Base-by-base conservation (phyloP, 1,140 invertebrate species). In the Eurosta solidaginis region DNA sequence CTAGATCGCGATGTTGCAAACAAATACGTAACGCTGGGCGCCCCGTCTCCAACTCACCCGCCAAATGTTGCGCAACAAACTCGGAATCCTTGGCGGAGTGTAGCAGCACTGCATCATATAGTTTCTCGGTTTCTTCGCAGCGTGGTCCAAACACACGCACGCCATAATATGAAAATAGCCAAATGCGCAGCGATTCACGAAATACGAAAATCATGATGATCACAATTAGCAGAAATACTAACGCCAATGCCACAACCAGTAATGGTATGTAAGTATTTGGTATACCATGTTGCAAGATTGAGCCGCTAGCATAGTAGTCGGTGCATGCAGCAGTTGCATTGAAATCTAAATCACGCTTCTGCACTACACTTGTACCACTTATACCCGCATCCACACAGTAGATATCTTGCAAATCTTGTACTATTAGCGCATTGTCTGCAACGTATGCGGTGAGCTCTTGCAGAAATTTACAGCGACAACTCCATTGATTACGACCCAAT, bases 71-170 rank as follows among this genome's bases (percentile, higher is more conserved):
- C 20, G 94, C 89, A 0, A 97, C 94, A 87, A 96, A 96, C 83
- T 96, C 93, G 82, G 96, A 94, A 88, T 98, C 96, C 88, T 96
- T 96, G 22, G 95, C 94, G 80, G 95, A 96, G 89, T 98, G 97
- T 74, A 96, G 94, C 7, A 98, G 92, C 86, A 97, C 97, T 5
- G 95, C 96, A 83, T 98, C 97, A 88, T 96, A 97, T 1, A 96
- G 89, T 82, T 96, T 96, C 84, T 96, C 94, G 17, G 92, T 91
- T 80, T 95, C 94, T 84, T 94, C 93, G 84, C 91, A 92, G 77
- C 82, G 89, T 82, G 78, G 89, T 59, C 89, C 92, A 80, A 93
- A 94, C 40, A 96, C 91, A 25, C 95, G 90, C 1, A 96, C 91
- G 3, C 95, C 95, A 88, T 96, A 97, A 78, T 94, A 93, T 2